These are phyloP conservation scores for Anguilla obscura DNA, from an alignment of 2,797 vertebrate genomes.

Conservation along the genomic window DNA sequence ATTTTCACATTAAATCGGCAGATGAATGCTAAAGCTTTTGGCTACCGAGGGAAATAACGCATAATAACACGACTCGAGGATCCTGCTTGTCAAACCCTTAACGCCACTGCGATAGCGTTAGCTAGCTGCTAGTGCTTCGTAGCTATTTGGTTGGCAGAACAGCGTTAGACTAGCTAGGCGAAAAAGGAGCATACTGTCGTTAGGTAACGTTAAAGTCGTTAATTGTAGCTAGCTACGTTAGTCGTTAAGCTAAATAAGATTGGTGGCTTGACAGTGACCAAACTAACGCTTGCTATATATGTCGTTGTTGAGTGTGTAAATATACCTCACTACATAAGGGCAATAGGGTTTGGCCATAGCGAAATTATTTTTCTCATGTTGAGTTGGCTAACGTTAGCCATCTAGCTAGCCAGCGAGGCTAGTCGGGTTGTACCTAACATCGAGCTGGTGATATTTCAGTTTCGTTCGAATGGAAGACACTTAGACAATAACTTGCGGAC, in stretches of 20 bases:
- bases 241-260: background rate
- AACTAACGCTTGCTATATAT: background rate
- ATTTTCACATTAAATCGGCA: background rate
- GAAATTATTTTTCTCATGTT: background rate
- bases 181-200: background rate
- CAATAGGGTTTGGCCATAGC: background rate
- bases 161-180: background rate
- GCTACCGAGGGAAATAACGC: background rate
- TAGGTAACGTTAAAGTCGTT: background rate
- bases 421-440: background rate
- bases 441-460: too few relatives aligned
- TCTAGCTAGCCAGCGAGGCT: background rate
- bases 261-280: background rate
- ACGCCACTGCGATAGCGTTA: background rate
- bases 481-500: too few relatives aligned
- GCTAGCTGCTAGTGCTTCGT: background rate
- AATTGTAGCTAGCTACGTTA: background rate
- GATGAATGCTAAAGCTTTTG: background rate
- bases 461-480: too few relatives aligned
- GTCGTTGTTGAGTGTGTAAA: too few relatives aligned
- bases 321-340: too few relatives aligned
- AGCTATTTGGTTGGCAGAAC: background rate
- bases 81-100: slow-evolving; percentile 1
- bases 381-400: background rate
- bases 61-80: background rate